Percentiles rank a stretch among this genome's conserved stretches.
phyloP scores from a whole-genome alignment of 2,797 vertebrate genomes.

The Peromyscus aztecus region DNA sequence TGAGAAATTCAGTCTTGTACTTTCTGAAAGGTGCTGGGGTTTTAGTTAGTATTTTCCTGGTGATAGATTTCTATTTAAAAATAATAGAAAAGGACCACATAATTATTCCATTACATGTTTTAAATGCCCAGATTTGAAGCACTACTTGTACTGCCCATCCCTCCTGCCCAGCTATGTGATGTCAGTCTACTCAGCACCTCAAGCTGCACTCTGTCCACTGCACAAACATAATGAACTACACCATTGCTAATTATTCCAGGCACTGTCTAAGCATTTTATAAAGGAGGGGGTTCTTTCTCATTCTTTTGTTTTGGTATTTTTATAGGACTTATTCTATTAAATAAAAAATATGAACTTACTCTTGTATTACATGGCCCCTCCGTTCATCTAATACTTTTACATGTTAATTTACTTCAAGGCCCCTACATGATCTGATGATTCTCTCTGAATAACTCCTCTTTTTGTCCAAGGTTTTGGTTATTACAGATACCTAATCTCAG shows the following conservation, averaged over 20 bases:
- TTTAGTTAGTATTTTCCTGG: conserved; percentile 8
- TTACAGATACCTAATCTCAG: neutral
- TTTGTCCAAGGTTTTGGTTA: conserved; percentile 15
- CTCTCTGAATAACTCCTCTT: neutral
- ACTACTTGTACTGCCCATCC: neutral
- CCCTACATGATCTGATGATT: neutral
- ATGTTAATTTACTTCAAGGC: neutral
- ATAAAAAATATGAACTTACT: neutral
- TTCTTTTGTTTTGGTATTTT: neutral
- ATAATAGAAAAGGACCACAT: neutral
- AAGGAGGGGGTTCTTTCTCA: neutral
- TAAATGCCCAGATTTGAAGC: conserved; percentile 39
- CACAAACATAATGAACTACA: neutral
- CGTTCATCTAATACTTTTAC: conserved; percentile 1
- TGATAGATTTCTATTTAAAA: neutral
- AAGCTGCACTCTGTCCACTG: neutral
- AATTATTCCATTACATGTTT: neutral
- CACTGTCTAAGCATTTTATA: neutral
- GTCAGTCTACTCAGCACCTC: neutral
- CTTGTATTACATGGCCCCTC: neutral
- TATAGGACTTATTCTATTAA: neutral
- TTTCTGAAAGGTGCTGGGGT: neutral
- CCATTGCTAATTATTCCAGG: neutral
- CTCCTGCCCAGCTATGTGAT: neutral
- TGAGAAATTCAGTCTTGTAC: neutral